These are phyloP conservation scores for Toxonevra muliebris DNA, from an alignment of 2,888 invertebrate species.

Conservation along the genomic window DNA sequence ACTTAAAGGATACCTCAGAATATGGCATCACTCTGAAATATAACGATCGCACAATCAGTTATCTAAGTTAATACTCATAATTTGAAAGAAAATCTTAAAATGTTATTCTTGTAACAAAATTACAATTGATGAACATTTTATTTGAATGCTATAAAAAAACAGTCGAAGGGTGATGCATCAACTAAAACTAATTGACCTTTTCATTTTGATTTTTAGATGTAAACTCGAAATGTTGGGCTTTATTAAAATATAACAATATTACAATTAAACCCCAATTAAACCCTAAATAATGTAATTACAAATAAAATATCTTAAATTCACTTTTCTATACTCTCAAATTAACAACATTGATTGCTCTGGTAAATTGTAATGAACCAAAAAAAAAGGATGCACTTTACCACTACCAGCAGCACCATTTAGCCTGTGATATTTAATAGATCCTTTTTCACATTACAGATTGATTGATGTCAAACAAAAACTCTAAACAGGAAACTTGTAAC, in stretches of 20 bases:
- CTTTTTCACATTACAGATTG: not conserved
- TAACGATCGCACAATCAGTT: too few relatives aligned
- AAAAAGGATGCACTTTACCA: not conserved
- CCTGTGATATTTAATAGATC: slow-evolving; percentile 1
- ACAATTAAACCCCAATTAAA: slow-evolving; percentile 27
- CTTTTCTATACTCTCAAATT: not conserved
- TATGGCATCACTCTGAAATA: too few relatives aligned
- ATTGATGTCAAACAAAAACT: slow-evolving; percentile 4
- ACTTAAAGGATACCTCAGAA: too few relatives aligned
- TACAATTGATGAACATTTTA: too few relatives aligned
- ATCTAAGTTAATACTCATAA: too few relatives aligned
- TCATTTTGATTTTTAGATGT: too few relatives aligned
- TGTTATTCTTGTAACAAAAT: too few relatives aligned
- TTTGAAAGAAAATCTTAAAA: too few relatives aligned
- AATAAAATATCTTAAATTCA: not conserved
- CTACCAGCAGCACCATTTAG: not conserved
- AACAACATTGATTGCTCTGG: slow-evolving; percentile 20
- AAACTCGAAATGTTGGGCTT: not conserved
- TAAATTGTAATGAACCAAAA: not conserved
- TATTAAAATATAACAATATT: not conserved
- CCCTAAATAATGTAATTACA: slow-evolving; percentile 29
- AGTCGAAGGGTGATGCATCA: too few relatives aligned
- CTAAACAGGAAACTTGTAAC: not conserved
- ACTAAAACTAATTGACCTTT: too few relatives aligned
- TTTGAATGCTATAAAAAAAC: too few relatives aligned